Percentiles rank a stretch among this genome's conserved stretches.
Conservation (phyloP, 2,797 vertebrate genomes). For the Phrynocephalus forsythii region DNA sequence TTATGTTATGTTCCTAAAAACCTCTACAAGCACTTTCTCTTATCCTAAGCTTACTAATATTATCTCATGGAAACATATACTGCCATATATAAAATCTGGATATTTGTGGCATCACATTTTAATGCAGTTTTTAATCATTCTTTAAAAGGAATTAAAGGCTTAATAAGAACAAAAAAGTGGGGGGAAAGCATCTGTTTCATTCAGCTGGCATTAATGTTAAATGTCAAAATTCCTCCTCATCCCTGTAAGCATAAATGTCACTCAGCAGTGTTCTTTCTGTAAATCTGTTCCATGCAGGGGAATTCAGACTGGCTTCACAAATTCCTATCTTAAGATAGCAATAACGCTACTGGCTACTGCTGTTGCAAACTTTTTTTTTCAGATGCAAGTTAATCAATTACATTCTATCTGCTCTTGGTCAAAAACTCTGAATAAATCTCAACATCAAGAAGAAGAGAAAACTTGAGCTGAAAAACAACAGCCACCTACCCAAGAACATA, state of each 20-base stretch:
- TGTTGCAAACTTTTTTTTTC: background rate
- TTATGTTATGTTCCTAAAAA: no score
- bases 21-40: background rate
- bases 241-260: conserved; percentile 4
- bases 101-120: background rate
- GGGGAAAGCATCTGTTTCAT: background rate
- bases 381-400: background rate
- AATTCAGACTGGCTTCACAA: background rate
- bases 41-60: background rate
- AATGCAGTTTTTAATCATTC: background rate
- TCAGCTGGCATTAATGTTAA: conserved; percentile 25
- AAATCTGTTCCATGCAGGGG: conserved; percentile 7
- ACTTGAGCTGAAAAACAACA: background rate
- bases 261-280: background rate
- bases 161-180: background rate
- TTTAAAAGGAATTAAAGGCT: conserved; percentile 22
- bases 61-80: background rate
- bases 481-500: background rate
- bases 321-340: background rate
- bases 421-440: background rate
- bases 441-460: background rate
- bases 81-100: background rate
- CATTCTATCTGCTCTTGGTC: background rate
- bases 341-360: background rate
- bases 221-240: conserved; percentile 5